phyloP scores from a whole-genome alignment of 2,113 vertebrate genomes.

The Oncorhynchus gorbuscha region DNA sequence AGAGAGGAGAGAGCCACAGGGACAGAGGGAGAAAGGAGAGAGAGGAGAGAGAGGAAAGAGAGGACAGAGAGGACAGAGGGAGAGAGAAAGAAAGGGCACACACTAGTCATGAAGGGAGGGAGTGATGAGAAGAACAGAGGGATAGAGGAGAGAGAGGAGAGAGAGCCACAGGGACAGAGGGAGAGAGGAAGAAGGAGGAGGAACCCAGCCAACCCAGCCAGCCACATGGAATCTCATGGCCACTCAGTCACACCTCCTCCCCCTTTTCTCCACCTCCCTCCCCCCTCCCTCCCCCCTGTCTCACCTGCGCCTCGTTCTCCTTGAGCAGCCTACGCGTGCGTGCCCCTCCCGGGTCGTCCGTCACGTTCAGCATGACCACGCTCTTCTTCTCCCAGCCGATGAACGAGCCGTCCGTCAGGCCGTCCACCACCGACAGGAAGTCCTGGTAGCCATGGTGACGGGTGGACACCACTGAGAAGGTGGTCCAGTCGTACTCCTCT shows the following conservation, averaged over 20 bases:
- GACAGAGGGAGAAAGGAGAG: too few relatives aligned
- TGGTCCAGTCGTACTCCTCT: constrained; percentile 94
- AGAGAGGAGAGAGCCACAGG: too few relatives aligned
- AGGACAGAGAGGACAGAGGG: constrained; percentile 40
- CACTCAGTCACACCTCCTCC: constrained; percentile 63
- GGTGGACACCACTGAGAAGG: constrained; percentile 89
- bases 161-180: constrained; percentile 59
- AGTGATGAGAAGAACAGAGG: too few relatives aligned
- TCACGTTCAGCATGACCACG: constrained; percentile 87
- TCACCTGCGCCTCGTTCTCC: constrained; percentile 89
- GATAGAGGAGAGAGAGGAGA: too few relatives aligned
- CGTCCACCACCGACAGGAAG: constrained; percentile 88
- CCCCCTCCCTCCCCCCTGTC: constrained; percentile 59
- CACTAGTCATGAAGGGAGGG: too few relatives aligned
- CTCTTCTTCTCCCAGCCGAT: constrained; percentile 95
- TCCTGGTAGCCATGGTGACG: constrained; percentile 91
- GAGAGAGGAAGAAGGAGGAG: constrained; percentile 71
- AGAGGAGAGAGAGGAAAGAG: too few relatives aligned
- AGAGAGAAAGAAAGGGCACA: constrained; percentile 41
- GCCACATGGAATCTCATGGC: constrained; percentile 55
- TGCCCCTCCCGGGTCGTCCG: constrained; percentile 82
- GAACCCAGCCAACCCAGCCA: constrained; percentile 64
- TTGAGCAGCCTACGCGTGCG: constrained; percentile 84
- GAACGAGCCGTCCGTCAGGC: constrained; percentile 90
- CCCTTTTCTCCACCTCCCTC: constrained; percentile 53